Evolutionary conservation across 2,888 invertebrate species (phyloP).

Genomic region (Morpho deidamia): DNA sequence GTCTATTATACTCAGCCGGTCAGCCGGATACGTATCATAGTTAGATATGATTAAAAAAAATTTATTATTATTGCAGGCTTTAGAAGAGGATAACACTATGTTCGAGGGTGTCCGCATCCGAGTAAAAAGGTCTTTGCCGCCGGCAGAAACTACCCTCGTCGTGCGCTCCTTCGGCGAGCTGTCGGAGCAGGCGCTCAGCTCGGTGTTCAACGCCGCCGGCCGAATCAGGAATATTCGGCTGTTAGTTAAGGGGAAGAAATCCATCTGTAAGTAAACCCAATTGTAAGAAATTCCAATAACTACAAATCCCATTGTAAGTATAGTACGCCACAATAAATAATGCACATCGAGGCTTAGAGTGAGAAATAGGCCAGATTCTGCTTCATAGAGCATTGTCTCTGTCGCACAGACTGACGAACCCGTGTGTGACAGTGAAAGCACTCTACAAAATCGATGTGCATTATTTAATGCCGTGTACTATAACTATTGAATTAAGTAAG

Average conservation of each 20-base stretch:
- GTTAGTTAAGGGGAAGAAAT: slow-evolving; percentile 51
- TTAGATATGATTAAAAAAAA: background rate
- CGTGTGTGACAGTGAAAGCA: no score
- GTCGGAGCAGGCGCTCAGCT: slow-evolving; percentile 40
- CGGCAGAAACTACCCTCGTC: slow-evolving; percentile 49
- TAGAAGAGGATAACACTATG: slow-evolving; percentile 42
- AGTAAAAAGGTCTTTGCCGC: slow-evolving; percentile 41
- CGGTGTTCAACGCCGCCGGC: slow-evolving; percentile 44
- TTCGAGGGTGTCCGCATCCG: slow-evolving; percentile 43
- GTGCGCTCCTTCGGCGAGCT: slow-evolving; percentile 46
- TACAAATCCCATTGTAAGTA: no score
- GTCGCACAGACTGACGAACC: no score
- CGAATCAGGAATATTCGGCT: slow-evolving; percentile 49
- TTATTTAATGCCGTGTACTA: no score
- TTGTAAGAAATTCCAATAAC: no score
- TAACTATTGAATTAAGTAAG: no score
- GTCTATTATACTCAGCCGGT: no score
- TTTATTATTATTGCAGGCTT: slow-evolving; percentile 38
- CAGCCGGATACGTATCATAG: background rate
- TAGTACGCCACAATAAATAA: no score
- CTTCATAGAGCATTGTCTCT: no score
- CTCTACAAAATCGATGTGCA: no score
- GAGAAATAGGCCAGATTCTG: no score
- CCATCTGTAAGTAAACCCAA: slow-evolving; percentile 38
- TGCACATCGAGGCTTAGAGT: no score